Conservation (phyloP, 2,113 vertebrate genomes). For the Bostrychus sinensis region DNA sequence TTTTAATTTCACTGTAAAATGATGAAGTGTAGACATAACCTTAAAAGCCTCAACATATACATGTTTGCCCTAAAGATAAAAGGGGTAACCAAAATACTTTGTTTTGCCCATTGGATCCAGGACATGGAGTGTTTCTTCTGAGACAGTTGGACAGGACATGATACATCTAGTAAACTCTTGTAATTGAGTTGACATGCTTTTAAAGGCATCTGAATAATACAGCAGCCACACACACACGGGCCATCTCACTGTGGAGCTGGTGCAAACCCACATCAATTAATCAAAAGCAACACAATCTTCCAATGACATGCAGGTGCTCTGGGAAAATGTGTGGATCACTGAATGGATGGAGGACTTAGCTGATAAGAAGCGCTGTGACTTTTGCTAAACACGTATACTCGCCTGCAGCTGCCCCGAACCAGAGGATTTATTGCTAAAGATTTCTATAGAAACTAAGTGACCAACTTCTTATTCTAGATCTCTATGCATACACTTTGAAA, state of each 20-base stretch:
- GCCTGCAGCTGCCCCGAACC: no score
- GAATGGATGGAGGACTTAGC: background rate
- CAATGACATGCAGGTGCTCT: conserved; percentile 37
- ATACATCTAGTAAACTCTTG: conserved; percentile 60
- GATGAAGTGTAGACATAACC: background rate
- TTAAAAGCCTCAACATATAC: background rate
- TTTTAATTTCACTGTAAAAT: no score
- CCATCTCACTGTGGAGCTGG: conserved; percentile 50
- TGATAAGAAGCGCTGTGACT: background rate
- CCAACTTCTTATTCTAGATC: background rate
- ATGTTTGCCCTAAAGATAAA: background rate
- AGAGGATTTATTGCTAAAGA: background rate
- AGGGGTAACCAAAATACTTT: conserved; percentile 12
- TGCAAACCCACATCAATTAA: conserved; percentile 72
- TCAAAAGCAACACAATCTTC: conserved; percentile 69
- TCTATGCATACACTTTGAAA: background rate
- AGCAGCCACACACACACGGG: conserved; percentile 33
- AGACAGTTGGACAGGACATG: conserved; percentile 50
- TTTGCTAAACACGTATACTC: background rate
- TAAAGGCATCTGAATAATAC: conserved; percentile 75
- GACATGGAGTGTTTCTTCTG: conserved; percentile 39
- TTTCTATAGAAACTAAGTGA: background rate
- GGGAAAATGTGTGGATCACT: conserved; percentile 10
- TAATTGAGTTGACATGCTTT: conserved; percentile 76
- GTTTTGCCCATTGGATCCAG: conserved; percentile 13